Evolutionary conservation across 2,797 vertebrate species (phyloP), one percentile per base, ranked within the genome.

Genomic region (Gymnocypris eckloni): DNA sequence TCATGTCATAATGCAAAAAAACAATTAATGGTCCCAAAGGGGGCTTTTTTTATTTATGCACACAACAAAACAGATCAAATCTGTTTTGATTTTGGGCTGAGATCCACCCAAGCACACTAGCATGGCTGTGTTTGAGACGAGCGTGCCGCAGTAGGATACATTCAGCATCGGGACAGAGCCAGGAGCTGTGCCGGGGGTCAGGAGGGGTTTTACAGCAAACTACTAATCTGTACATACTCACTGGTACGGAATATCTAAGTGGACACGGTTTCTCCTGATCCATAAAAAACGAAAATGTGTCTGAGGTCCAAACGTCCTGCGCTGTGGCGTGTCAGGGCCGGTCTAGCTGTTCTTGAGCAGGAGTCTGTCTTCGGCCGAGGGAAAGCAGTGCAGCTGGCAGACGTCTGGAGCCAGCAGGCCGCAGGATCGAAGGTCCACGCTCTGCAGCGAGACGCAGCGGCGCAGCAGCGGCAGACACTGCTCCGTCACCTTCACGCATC

Each of bases 401-500:
- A 93, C 93, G 90, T 98, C 97, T 0, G 95, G 93, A 43, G 96
- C 94, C 67, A 97, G 92, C 79, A 96, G 96, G 67, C 95, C 94
- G 88, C 97, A 98, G 91, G 94, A 96, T 86, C 97, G 96, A 45
- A 98, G 93, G 92, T 98, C 97, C 4, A 96, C 94, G 9, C 95
- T 96, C 91, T 95, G 95, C 28, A 98, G 95, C 67, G 94, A 94
- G 16, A 95, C 84, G 90, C 97, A 98, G 90, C 97, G 97, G 3
- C 96, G 96, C 86, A 98, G 93, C 89, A 97, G 89, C 0, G 95
- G 93, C 88, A 98, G 90, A 52, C 95, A 95, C 95, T 96, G 96
- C 89, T 97, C 97, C 13, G 97, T 97, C 93, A 98, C 95, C 88
- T 97, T 96, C 81, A 95, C 93, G 86, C 97, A 98, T 85, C 97